These are phyloP conservation scores for Microcebus tavaratra DNA, from an alignment of 2,113 vertebrate genomes.

Conservation along the genomic window DNA sequence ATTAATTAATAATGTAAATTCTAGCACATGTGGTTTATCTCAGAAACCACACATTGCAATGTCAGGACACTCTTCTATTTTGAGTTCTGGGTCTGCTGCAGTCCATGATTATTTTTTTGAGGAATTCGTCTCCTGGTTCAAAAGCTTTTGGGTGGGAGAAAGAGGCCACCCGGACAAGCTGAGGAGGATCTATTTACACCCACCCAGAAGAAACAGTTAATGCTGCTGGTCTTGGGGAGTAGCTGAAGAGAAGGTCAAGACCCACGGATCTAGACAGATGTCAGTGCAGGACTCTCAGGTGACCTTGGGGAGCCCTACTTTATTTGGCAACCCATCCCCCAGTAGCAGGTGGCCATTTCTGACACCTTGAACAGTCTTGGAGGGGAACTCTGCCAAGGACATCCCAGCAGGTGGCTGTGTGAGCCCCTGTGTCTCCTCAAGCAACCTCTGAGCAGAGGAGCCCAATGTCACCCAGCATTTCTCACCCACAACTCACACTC, in stretches of 20 bases:
- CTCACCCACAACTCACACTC: background rate
- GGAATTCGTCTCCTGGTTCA: background rate
- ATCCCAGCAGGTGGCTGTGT: background rate
- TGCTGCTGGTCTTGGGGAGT: background rate
- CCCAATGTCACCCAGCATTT: accelerated
- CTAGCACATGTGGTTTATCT: background rate
- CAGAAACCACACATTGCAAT: background rate
- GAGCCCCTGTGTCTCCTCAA: background rate
- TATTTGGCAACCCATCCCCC: background rate
- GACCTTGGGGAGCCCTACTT: background rate
- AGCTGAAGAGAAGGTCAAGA: background rate
- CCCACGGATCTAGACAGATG: accelerated
- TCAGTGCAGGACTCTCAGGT: background rate
- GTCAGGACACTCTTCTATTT: background rate
- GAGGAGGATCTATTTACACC: background rate
- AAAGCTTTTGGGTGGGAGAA: background rate
- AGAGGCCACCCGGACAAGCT: background rate
- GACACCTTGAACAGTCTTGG: background rate
- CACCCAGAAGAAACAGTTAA: background rate
- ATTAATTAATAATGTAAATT: slow-evolving; percentile 13
- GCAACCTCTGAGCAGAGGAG: background rate
- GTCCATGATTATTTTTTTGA: background rate
- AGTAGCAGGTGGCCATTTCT: background rate
- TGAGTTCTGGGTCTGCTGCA: background rate
- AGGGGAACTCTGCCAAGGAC: background rate